Base-by-base conservation (phyloP, 2,888 invertebrate species). In the Drosophila mayaguana region DNA sequence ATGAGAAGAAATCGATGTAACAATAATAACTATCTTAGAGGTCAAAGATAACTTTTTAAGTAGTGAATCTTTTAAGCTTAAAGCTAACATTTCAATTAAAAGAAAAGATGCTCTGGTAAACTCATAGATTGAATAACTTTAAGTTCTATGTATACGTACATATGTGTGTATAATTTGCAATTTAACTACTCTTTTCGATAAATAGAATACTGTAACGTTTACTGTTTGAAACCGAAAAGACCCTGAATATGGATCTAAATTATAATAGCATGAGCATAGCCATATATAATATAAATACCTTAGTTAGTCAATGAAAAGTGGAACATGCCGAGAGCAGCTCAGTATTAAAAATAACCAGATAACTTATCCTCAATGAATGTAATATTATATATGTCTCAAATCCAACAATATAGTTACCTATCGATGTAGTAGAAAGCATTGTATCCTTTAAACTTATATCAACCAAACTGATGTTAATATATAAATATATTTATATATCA, bases 281-380 rank as follows among this genome's bases (percentile, higher is more conserved):
- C 87, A 83, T 73, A 87, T 53, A 43, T 82, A 75, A 70, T 12
- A 18, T 8, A 18, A 16, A 59, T 56, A 57, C 20, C 28, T 87
- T 83, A 78, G 71, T 55, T 69, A 68, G 63, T 55, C 67, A 67
- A 63, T 67, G 40, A 59, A 75, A 64, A 72, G 83, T 88, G 89
- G 80, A 76, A 73, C 74, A 66, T 59, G 69, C 63, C 59, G 43
- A 59, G 43, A 43, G 54, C 63, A 75, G 45, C 61, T 71, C 89
- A 84, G 89, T 84, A 87, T 84, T 83, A 89, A 0, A 40, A 53
- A 53, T 34, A 51, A 63, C 66, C 54, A 53, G 9, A 36, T 76
- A 57, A 69, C 59, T 69, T 68, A 43, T 54, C 43, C 63, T 53
- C 64, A 53, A 43, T 51, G 25, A 54, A 57, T 45, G 11, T 53